Conservation (phyloP, 2,797 vertebrate genomes). For the Sebastes diploproa region DNA sequence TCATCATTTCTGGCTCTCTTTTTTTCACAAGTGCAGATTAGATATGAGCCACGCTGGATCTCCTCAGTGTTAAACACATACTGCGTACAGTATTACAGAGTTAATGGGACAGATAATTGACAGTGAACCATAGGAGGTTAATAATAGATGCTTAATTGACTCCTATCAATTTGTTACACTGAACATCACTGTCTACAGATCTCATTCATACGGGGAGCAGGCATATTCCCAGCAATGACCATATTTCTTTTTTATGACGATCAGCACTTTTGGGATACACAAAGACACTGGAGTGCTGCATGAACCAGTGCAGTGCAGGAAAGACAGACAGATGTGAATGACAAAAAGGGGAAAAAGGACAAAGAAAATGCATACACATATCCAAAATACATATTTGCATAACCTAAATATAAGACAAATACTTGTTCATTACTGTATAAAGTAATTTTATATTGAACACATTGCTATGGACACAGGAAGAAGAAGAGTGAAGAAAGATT, state of each 20-base stretch:
- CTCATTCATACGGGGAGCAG: slow-evolving; percentile 50
- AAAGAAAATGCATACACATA: neutral
- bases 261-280: slow-evolving; percentile 28
- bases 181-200: slow-evolving; percentile 69
- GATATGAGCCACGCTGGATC: slow-evolving; percentile 74
- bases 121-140: slow-evolving; percentile 86
- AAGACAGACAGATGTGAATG: neutral
- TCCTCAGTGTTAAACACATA: slow-evolving; percentile 80
- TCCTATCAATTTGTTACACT: slow-evolving; percentile 83
- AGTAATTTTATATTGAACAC: neutral
- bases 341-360: neutral
- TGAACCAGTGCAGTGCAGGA: neutral
- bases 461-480: too few species aligned
- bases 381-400: neutral
- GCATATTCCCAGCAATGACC: slow-evolving; percentile 38
- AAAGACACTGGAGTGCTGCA: slow-evolving; percentile 3
- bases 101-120: slow-evolving; percentile 89
- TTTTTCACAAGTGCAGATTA: slow-evolving; percentile 74
- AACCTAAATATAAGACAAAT: neutral
- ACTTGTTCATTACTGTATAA: neutral
- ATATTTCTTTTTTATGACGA: slow-evolving; percentile 49
- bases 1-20: slow-evolving; percentile 72
- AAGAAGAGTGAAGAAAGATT: too few species aligned
- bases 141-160: slow-evolving; percentile 86
- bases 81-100: slow-evolving; percentile 82